These are phyloP conservation scores for Palaemon carinicauda DNA, from an alignment of 1,140 invertebrate genomes.

Conservation along the genomic window DNA sequence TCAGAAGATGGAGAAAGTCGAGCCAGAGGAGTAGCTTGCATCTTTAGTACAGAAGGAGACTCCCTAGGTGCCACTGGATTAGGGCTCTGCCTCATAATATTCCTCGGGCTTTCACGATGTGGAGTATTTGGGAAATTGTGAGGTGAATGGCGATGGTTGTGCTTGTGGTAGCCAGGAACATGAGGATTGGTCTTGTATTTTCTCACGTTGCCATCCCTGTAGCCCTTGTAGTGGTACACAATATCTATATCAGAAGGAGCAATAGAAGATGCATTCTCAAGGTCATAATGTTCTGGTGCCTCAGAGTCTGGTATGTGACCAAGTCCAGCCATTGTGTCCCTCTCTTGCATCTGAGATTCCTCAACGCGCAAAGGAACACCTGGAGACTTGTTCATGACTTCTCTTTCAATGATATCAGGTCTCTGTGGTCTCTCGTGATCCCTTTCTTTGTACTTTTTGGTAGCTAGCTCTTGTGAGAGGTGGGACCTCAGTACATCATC, in stretches of 20 bases:
- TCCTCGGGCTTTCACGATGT: slow-evolving; percentile 69
- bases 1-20: slow-evolving; percentile 90
- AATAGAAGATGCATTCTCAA: slow-evolving; percentile 96
- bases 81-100: slow-evolving; percentile 61
- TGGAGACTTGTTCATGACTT: slow-evolving; percentile 82
- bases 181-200: slow-evolving; percentile 76
- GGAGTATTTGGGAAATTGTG: slow-evolving; percentile 68
- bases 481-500: slow-evolving; percentile 64
- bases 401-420: slow-evolving; percentile 92
- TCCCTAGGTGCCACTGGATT: slow-evolving; percentile 60
- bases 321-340: slow-evolving; percentile 57
- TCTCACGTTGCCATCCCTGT: slow-evolving; percentile 80
- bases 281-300: slow-evolving; percentile 93
- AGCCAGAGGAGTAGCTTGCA: slow-evolving; percentile 87
- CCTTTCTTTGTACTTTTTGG: slow-evolving; percentile 86
- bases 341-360: slow-evolving; percentile 53
- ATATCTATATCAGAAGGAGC: slow-evolving; percentile 97
- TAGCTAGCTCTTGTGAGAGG: slow-evolving; percentile 70
- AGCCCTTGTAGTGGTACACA: slow-evolving; percentile 94
- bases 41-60: slow-evolving; percentile 66
- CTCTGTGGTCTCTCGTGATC: slow-evolving; percentile 80
- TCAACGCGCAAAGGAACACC: slow-evolving; percentile 61
- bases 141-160: slow-evolving; percentile 63
- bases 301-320: slow-evolving; percentile 73
- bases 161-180: slow-evolving; percentile 63